A percentile compares a stretch with the other conserved stretches of the same genome.
Conservation (phyloP, 2,797 vertebrate genomes). For the Cuculus canorus region DNA sequence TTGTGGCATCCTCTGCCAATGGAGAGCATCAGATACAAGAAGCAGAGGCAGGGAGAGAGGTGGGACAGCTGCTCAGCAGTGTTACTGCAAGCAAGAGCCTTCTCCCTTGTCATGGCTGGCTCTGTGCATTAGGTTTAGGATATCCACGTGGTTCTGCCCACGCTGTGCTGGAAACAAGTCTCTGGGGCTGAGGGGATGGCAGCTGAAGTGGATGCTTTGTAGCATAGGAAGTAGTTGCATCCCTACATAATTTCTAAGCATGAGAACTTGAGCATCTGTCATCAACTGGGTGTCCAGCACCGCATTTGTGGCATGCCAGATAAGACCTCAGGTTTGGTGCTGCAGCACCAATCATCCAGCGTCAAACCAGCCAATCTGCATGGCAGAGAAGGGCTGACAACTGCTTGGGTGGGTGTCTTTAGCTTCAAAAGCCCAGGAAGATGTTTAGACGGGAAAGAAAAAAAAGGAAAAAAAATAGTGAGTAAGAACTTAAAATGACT, state of each 20-base stretch:
- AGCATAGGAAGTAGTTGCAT: background rate
- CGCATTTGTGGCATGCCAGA: accelerated
- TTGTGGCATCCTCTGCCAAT: background rate
- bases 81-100: background rate
- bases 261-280: background rate
- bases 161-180: background rate
- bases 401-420: background rate
- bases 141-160: background rate
- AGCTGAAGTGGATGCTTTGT: background rate
- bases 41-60: background rate
- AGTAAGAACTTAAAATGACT: background rate
- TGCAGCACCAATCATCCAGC: background rate
- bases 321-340: background rate
- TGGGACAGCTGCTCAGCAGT: background rate
- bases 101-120: background rate
- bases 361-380: background rate
- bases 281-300: background rate
- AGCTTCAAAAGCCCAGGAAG: background rate
- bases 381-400: background rate
- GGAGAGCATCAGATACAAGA: background rate
- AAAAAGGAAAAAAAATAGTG: background rate
- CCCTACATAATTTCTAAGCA: background rate
- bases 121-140: background rate
- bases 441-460: background rate
- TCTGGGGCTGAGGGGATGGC: background rate